Percentiles rank a stretch among this genome's conserved stretches.
Evolutionary conservation across 2,888 invertebrate species (phyloP).

Genomic region (Eupithecia abbreviata): DNA sequence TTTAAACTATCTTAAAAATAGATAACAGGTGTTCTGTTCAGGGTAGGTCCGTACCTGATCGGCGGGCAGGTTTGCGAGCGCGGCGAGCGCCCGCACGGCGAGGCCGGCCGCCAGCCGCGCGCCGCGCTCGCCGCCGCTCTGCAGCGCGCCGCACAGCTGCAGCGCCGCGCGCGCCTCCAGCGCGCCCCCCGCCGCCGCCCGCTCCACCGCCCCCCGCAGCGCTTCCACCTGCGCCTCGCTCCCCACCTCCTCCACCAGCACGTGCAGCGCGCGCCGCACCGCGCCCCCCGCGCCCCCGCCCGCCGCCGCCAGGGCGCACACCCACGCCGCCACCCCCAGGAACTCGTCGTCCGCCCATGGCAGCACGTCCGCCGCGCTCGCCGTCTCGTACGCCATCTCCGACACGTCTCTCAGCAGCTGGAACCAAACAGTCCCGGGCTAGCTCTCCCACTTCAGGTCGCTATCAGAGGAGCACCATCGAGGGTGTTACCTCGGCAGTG

Average conservation of each 20-base stretch:
- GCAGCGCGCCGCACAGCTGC: conserved; percentile 36
- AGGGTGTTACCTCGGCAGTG: conserved; percentile 4
- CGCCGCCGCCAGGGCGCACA: conserved; percentile 29
- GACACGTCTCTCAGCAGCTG: conserved; percentile 23
- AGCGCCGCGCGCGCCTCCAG: conserved; percentile 13
- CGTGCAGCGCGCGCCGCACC: conserved; percentile 33
- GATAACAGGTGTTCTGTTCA: too few relatives aligned
- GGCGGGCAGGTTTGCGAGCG: not conserved
- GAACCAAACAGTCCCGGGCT: not conserved
- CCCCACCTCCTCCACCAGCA: conserved; percentile 21
- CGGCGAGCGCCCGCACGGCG: conserved; percentile 22
- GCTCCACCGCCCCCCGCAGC: conserved; percentile 31
- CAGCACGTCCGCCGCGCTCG: conserved; percentile 23
- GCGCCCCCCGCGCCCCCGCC: conserved; percentile 21
- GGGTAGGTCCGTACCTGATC: not conserved
- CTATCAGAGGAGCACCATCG: not conserved
- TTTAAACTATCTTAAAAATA: too few relatives aligned
- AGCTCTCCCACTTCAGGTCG: not conserved
- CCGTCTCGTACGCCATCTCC: conserved; percentile 33
- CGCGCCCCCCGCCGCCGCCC: conserved; percentile 29
- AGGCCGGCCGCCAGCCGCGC: conserved; percentile 31
- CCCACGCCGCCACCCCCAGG: not conserved
- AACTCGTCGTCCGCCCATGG: conserved; percentile 1
- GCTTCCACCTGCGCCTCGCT: conserved; percentile 29
- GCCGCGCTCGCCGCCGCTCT: conserved; percentile 30